A percentile compares a stretch with the other conserved stretches of the same genome.
Conservation (phyloP, 2,888 invertebrate genomes). For the Incurvaria masculella region DNA sequence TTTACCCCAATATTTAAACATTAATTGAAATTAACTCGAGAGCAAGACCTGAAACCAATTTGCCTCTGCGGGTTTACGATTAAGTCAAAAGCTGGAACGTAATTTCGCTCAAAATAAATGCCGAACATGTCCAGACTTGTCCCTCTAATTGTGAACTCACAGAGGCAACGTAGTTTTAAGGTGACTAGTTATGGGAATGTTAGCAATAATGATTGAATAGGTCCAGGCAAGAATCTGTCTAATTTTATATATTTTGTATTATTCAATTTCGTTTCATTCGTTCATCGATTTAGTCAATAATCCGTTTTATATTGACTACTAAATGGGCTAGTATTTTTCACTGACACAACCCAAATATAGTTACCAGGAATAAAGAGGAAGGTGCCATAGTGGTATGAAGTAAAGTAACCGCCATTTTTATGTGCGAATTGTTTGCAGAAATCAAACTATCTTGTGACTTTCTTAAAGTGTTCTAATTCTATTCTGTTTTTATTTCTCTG, state of each 20-base stretch:
- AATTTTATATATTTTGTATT: not conserved
- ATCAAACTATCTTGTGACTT: constrained; percentile 9
- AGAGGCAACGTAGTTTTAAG: not conserved
- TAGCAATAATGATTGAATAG: constrained; percentile 42
- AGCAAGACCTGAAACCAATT: too few relatives aligned
- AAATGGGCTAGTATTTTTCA: not conserved
- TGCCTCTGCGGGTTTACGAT: too few relatives aligned
- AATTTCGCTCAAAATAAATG: too few relatives aligned
- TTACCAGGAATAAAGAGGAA: constrained; percentile 46
- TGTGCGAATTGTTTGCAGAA: constrained; percentile 8
- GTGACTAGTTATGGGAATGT: constrained; percentile 30
- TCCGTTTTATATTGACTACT: not conserved
- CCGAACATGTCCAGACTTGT: too few relatives aligned
- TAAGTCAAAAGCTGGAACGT: too few relatives aligned
- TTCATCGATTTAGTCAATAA: not conserved
- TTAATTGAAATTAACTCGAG: too few relatives aligned
- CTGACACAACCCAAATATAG: constrained; percentile 28
- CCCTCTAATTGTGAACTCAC: too few relatives aligned
- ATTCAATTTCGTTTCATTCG: not conserved
- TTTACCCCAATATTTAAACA: too few relatives aligned
- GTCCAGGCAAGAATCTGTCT: too few relatives aligned
- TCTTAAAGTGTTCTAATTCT: constrained; percentile 1
- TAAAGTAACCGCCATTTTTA: not conserved
- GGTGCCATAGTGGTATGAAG: constrained; percentile 36
- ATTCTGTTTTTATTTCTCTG: constrained; percentile 1